Evolutionary conservation across 2,888 invertebrate genomes (phyloP).

Genomic region (Amblyjoppa proteus): DNA sequence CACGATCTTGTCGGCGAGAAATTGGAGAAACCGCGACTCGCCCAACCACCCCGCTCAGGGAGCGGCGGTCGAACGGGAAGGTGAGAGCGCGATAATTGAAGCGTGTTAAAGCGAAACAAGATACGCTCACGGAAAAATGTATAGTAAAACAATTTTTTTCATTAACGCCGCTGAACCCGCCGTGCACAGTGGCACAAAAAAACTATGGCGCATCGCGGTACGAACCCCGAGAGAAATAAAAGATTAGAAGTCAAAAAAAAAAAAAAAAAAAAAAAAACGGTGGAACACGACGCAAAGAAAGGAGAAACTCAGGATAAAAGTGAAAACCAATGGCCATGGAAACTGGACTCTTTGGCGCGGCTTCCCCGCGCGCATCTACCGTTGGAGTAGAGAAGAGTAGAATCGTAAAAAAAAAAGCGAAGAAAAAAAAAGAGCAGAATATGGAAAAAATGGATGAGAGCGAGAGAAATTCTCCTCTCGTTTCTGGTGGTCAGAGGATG

Average conservation of each 20-base stretch:
- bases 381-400: slow-evolving; percentile 9
- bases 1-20: background rate
- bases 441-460: slow-evolving; percentile 25
- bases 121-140: background rate
- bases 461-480: slow-evolving; percentile 34
- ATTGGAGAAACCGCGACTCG: background rate
- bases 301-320: slow-evolving; percentile 36
- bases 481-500: slow-evolving; percentile 50
- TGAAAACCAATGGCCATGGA: slow-evolving; percentile 45
- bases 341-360: slow-evolving; percentile 36
- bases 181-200: background rate
- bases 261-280: background rate
- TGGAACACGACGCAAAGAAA: background rate
- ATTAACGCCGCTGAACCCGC: background rate
- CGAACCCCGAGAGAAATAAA: background rate
- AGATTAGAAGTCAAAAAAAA: background rate
- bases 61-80: background rate
- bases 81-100: background rate
- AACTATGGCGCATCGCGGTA: background rate
- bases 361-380: background rate
- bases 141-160: background rate
- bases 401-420: slow-evolving; percentile 16
- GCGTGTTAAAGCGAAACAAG: background rate
- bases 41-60: background rate
- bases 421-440: slow-evolving; percentile 26